Evolutionary conservation across 2,888 invertebrate species (phyloP), one percentile per base, ranked within the genome.

Genomic region (Caenorhabditis angaria): DNA sequence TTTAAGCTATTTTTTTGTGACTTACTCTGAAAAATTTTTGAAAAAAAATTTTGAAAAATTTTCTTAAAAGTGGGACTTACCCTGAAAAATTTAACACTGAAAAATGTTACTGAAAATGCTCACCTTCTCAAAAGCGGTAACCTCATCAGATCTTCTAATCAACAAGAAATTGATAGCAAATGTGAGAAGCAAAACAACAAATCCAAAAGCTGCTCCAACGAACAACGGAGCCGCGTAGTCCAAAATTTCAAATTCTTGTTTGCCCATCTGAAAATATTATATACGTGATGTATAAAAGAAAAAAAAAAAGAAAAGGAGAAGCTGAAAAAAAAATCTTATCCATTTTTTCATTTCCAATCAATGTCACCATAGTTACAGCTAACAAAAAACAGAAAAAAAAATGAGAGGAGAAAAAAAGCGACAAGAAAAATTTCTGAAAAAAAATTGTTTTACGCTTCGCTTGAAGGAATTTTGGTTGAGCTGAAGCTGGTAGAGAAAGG

Each of bases 121-220:
- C 14, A 79, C 79, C 70, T 75, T 70, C 58, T 79, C 79, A 47
- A 79, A 79, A 10, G 76, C 72, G 24, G 79, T 79, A 41, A 79
- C 67, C 22, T 79, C 77, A 64, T 79, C 79, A 4, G 66, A 48
- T 60, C 70, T 58, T 0, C 69, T 35, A 25, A 79, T 75, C 48
- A 77, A 75, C 6, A 64, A 61, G 51, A 70, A 79, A 61, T 77
- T 79, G 61, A 75, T 73, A 51, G 65, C 29, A n/a, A 79, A 65
- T 4, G 79, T 70, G 28, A 77, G 59, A 41, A 77, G 12, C 28
- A 73, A 61, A 24, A 79, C 63, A 29, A 70, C 61, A 2, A 77
- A 12, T 2, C 67, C 65, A 53, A 79, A 79, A 8, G 74, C 68
- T 1, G 54, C 54, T 24, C 76, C 76, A 18, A 73, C 72, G 61